Conservation (phyloP, 2,113 vertebrate species). For the Apus apus region DNA sequence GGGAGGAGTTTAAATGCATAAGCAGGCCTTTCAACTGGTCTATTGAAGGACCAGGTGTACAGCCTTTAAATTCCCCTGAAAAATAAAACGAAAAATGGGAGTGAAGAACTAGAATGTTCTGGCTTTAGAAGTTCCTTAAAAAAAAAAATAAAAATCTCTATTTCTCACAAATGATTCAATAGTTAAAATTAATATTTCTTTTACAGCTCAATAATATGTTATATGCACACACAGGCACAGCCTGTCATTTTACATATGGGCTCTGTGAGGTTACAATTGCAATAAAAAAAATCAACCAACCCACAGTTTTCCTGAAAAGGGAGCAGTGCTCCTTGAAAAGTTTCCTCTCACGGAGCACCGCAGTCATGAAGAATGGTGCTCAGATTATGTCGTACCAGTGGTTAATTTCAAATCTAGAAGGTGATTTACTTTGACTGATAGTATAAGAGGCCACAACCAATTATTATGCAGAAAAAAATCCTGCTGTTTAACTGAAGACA, state of each 20-base stretch:
- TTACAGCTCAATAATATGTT: slow-evolving; percentile 37
- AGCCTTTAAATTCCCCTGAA: slow-evolving; percentile 39
- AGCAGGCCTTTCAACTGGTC: slow-evolving; percentile 40
- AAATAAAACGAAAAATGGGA: not conserved
- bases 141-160: slow-evolving; percentile 37
- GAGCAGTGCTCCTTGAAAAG: slow-evolving; percentile 56
- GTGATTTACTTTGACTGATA: slow-evolving; percentile 79
- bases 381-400: slow-evolving; percentile 15
- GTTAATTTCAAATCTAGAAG: slow-evolving; percentile 75
- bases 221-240: not conserved
- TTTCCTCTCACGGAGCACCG: slow-evolving; percentile 35
- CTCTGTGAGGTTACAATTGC: slow-evolving; percentile 15
- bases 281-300: not conserved
- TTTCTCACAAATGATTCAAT: slow-evolving; percentile 55
- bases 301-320: not conserved
- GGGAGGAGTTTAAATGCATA: slow-evolving; percentile 48
- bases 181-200: slow-evolving; percentile 65
- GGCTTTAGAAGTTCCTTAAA: slow-evolving; percentile 2
- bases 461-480: slow-evolving; percentile 82
- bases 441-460: slow-evolving; percentile 76
- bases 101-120: not conserved
- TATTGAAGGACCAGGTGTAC: slow-evolving; percentile 18
- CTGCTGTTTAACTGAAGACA: slow-evolving; percentile 76
- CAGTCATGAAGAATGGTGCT: slow-evolving; percentile 49
- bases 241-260: slow-evolving; percentile 29